These are phyloP conservation scores for Dendrolimus punctatus DNA, from an alignment of 1,140 invertebrate genomes.

Conservation along the genomic window DNA sequence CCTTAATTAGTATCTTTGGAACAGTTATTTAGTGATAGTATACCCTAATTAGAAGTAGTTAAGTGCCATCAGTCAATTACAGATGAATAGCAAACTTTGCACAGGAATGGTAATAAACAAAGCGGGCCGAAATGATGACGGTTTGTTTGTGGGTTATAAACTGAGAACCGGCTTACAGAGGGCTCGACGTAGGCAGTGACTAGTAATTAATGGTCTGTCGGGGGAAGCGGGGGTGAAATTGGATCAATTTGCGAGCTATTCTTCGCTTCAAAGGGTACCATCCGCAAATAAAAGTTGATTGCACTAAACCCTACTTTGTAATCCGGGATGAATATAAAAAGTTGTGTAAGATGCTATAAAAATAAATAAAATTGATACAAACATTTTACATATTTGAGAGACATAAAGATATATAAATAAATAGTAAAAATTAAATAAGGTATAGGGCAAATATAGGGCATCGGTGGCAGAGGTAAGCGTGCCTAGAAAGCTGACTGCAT, in stretches of 20 bases:
- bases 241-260: constrained; percentile 60
- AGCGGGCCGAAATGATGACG: constrained; percentile 45
- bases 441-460: no score
- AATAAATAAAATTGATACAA: no score
- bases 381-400: no score
- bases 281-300: constrained; percentile 39
- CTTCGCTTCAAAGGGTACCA: constrained; percentile 36
- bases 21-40: neutral
- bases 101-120: constrained; percentile 50
- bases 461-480: no score
- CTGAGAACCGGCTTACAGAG: constrained; percentile 32
- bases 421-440: no score
- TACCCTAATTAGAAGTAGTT: constrained; percentile 16
- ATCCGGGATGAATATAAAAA: no score
- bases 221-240: constrained; percentile 56
- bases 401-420: no score
- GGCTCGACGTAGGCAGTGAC: constrained; percentile 28
- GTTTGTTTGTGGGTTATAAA: constrained; percentile 62
- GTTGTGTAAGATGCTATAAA: no score
- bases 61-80: constrained; percentile 30
- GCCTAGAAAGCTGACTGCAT: no score
- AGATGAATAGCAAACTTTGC: constrained; percentile 30
- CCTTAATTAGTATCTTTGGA: no score
- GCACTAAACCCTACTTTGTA: constrained; percentile 6
- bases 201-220: constrained; percentile 60